Base-by-base conservation (phyloP, 30 jellyfish, hydroid and myxozoan species). In the Rhopilema esculentum region DNA sequence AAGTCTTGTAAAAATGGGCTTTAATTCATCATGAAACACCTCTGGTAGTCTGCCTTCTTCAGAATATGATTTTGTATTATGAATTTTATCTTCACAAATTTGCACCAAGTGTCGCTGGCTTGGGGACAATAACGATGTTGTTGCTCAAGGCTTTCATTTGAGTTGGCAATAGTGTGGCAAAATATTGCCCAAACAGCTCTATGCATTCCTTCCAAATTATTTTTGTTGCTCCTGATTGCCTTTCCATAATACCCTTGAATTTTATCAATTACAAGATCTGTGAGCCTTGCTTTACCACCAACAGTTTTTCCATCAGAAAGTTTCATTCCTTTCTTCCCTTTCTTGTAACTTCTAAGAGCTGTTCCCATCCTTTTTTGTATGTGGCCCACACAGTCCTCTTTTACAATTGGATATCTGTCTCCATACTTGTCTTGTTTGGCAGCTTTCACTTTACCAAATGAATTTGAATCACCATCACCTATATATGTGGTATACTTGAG, bases 121-220 rank as follows among this genome's bases (percentile, higher is more conserved):
- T 68, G 25, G 19, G 79, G 49, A 68, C 79, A 68, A 52, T 23
- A 68, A 68, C 52, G 22, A 68, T 68, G 79, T 52, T 68, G 50
- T 52, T 68, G 52, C 28, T 68, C 79, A 21, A 68, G 79, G 49
- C 79, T 68, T 68, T 23, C 25, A 49, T 21, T 68, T 68, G 25
- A 49, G 28, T 68, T 52, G 18, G 25, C 28, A 1, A 68, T 52
- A 26, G 28, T 49, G 79, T 68, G 75, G 26, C 24, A 8, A 65
- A 65, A 29, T 8, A 65, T 65, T 17, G 75, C 49, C 25, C 1
- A 23, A 26, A 23, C 79, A 19, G 79, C 79, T 23, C 28, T 68
- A 23, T 68, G 25, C 79, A 68, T 68, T 68, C 79, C 79, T 26
- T 68, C 51, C 79, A 68, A 23, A 68, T 68, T 28, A 68, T 51